Evolutionary conservation across 1,140 invertebrate species (phyloP).

Genomic region (Hetaerina americana): DNA sequence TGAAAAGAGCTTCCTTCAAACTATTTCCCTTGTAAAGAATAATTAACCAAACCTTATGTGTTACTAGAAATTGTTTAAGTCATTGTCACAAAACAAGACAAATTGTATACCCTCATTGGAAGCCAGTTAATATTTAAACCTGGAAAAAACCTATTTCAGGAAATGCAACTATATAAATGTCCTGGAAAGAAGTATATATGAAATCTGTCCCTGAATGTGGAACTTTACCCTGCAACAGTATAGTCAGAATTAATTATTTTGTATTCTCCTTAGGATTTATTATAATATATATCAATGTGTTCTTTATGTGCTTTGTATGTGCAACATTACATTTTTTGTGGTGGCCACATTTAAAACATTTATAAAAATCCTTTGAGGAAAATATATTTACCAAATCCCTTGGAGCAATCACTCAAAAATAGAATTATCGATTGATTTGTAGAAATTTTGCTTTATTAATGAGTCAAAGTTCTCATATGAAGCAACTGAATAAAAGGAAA

Average conservation of each 20-base stretch:
- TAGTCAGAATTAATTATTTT: neutral
- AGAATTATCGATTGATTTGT: neutral
- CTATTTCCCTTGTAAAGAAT: no score
- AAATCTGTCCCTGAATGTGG: neutral
- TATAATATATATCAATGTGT: neutral
- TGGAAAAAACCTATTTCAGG: neutral
- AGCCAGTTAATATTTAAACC: neutral
- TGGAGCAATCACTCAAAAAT: neutral
- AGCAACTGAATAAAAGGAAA: neutral
- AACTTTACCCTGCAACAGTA: neutral
- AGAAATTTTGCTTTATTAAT: neutral
- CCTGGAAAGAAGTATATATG: neutral
- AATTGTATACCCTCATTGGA: neutral
- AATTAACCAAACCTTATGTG: no score
- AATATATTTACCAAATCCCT: neutral
- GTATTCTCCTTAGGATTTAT: neutral
- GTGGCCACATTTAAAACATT: neutral
- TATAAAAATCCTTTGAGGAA: neutral
- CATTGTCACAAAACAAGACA: no score
- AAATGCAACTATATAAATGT: neutral
- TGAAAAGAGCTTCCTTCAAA: no score
- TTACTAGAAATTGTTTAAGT: no score
- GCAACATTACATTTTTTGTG: neutral
- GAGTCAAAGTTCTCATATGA: neutral
- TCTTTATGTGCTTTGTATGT: neutral